Conservation (phyloP, 2,113 vertebrate genomes). For the Etheostoma cragini region DNA sequence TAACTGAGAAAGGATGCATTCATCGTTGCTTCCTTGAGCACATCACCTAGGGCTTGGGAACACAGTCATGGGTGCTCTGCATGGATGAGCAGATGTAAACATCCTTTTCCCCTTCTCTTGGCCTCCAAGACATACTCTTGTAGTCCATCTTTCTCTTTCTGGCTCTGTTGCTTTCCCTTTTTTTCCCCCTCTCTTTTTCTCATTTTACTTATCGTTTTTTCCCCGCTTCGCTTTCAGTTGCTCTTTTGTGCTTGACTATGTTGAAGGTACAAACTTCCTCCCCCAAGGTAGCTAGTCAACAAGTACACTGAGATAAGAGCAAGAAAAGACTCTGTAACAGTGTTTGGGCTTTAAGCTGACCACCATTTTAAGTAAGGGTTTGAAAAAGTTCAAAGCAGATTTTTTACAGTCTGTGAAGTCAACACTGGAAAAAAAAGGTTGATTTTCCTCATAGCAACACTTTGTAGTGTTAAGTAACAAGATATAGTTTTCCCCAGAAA, state of each 20-base stretch:
- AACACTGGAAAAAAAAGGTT: no score
- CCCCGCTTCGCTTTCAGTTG: not conserved
- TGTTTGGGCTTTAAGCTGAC: constrained; percentile 45
- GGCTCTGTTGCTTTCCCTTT: not conserved
- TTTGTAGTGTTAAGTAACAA: not conserved
- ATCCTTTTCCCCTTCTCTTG: constrained; percentile 15
- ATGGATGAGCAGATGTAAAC: constrained; percentile 62
- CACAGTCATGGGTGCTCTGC: constrained; percentile 44
- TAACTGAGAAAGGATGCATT: constrained; percentile 45
- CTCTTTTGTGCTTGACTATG: constrained; percentile 9
- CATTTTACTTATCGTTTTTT: not conserved
- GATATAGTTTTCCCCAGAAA: not conserved
- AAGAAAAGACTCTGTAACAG: not conserved
- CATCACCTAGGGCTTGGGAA: constrained; percentile 46
- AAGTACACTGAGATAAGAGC: constrained; percentile 18
- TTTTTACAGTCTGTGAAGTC: not conserved
- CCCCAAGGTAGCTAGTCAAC: constrained; percentile 8
- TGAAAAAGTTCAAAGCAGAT: constrained; percentile 25
- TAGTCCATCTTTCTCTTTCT: constrained; percentile 15
- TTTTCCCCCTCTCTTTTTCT: constrained; percentile 2
- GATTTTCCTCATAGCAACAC: constrained; percentile 19
- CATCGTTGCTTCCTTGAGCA: constrained; percentile 46
- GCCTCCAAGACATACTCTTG: constrained; percentile 21
- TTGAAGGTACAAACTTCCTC: constrained; percentile 30
- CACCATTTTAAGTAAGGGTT: constrained; percentile 3